These are phyloP conservation scores for Heptranchias perlo DNA, from an alignment of 2,113 vertebrate species.

Conservation along the genomic window DNA sequence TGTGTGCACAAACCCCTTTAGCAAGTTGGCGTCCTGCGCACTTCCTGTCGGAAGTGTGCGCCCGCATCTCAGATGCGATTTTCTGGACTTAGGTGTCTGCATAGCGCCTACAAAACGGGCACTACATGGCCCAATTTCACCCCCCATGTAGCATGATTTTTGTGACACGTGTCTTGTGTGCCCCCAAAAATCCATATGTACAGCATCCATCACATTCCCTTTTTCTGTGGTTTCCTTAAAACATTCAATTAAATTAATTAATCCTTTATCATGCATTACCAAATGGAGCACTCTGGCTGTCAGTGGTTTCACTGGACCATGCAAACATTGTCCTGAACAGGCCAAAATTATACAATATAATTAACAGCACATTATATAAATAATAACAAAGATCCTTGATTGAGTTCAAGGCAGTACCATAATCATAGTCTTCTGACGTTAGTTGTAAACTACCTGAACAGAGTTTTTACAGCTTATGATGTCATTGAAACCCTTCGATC, in stretches of 20 bases:
- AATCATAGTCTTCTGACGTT: background rate
- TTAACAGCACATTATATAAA: background rate
- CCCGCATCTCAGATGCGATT: too few species aligned
- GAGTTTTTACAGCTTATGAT: background rate
- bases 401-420: background rate
- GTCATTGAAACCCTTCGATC: background rate
- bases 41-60: too few species aligned
- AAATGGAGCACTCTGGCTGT: background rate
- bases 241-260: too few species aligned
- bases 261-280: background rate
- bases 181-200: background rate
- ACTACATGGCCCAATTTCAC: too few species aligned
- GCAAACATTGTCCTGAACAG: background rate
- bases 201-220: too few species aligned
- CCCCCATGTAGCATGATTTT: too few species aligned
- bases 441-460: background rate
- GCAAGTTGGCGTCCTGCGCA: too few species aligned
- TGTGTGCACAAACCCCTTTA: too few species aligned
- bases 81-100: too few species aligned
- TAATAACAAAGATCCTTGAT: background rate
- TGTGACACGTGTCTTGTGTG: background rate
- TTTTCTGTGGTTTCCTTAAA: too few species aligned
- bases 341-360: background rate
- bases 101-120: too few species aligned
- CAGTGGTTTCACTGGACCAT: background rate